These are phyloP conservation scores for Virgularia gustaviana DNA, from an alignment of 92 coral and sea anemone genomes.

Conservation along the genomic window DNA sequence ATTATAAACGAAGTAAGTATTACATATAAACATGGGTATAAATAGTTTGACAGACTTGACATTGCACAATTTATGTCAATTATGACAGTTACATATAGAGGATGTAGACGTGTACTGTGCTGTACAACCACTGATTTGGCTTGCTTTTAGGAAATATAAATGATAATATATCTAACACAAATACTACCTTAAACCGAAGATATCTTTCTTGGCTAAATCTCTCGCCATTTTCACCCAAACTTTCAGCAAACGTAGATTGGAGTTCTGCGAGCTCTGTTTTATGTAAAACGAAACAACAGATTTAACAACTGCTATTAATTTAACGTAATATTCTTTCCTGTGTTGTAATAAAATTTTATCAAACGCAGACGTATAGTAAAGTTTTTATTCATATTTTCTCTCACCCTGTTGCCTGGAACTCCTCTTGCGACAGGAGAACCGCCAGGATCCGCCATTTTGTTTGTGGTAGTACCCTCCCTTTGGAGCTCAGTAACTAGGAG, in stretches of 20 bases:
- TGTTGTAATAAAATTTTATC: background rate
- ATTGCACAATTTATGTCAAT: no score
- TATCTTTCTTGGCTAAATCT: slow-evolving; percentile 84
- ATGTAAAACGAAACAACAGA: background rate
- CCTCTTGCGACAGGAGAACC: background rate
- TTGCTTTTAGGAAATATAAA: background rate
- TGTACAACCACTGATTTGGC: background rate
- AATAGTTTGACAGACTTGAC: no score
- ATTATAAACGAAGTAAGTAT: background rate
- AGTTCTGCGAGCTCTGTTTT: background rate
- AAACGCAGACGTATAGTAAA: background rate
- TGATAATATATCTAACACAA: background rate
- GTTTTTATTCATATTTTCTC: background rate
- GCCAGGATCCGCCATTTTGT: slow-evolving; percentile 33
- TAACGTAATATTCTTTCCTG: background rate
- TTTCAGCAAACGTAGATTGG: slow-evolving; percentile 48
- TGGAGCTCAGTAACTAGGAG: slow-evolving; percentile 10
- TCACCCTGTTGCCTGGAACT: slow-evolving; percentile 7
- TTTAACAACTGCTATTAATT: background rate
- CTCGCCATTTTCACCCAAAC: slow-evolving; percentile 61
- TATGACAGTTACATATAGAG: no score
- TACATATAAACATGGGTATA: no score
- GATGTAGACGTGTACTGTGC: no score
- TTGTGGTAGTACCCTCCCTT: slow-evolving; percentile 9
- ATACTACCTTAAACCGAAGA: slow-evolving; percentile 83